phyloP scores from a whole-genome alignment of 1,140 invertebrate genomes.

The Lepeophtheirus salmonis region DNA sequence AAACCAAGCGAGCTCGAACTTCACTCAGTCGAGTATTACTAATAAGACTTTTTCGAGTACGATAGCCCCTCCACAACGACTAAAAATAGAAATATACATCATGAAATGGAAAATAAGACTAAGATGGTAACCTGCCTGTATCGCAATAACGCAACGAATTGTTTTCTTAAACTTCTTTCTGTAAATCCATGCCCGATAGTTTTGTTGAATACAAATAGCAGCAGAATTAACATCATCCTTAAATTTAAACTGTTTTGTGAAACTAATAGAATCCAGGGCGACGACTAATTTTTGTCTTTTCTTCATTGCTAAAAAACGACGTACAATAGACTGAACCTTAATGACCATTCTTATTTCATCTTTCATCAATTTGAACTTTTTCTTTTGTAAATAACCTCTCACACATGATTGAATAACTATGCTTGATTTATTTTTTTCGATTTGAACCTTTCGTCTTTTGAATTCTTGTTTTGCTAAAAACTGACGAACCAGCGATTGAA shows the following conservation, averaged over 20 bases:
- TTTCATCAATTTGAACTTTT: no score
- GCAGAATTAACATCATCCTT: no score
- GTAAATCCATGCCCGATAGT: background rate
- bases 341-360: no score
- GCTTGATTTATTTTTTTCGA: no score
- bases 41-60: background rate
- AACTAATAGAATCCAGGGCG: no score
- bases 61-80: background rate
- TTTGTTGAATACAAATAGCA: background rate
- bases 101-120: background rate
- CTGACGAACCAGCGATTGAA: no score
- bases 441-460: no score
- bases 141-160: background rate
- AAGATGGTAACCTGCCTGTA: background rate
- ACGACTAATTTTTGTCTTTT: background rate
- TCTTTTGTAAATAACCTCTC: no score
- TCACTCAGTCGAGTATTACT: background rate
- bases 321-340: background rate
- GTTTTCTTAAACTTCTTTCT: background rate
- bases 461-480: no score
- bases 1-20: background rate
- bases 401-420: no score
- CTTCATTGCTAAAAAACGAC: background rate
- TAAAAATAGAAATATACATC: background rate
- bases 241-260: no score